Evolutionary conservation across 2,888 invertebrate species (phyloP).

Genomic region (Cantharis flavilabris): DNA sequence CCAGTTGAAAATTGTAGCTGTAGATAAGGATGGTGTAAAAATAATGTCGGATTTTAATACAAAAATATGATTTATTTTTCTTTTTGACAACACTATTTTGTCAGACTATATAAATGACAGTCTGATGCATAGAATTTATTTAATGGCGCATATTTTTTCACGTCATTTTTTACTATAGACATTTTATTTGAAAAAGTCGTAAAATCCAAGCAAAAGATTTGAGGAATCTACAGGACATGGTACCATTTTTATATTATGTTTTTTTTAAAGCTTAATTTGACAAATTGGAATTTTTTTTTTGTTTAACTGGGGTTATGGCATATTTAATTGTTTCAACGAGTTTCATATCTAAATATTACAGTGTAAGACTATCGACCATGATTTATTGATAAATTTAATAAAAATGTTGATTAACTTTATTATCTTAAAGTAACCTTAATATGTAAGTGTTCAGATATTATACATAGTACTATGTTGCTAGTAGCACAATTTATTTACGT

Average conservation of each 20-base stretch:
- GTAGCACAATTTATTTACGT: background rate
- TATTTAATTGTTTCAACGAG: background rate
- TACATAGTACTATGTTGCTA: background rate
- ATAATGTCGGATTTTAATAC: background rate
- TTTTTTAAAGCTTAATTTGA: background rate
- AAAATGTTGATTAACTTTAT: background rate
- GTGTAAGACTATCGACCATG: background rate
- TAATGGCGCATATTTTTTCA: background rate
- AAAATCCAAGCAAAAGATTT: background rate
- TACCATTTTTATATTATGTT: background rate
- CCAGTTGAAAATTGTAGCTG: background rate
- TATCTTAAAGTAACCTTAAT: background rate
- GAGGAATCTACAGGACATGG: background rate
- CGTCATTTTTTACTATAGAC: background rate
- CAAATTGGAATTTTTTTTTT: background rate
- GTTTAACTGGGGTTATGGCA: background rate
- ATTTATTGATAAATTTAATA: background rate
- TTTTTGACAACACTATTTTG: background rate
- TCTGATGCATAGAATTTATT: background rate
- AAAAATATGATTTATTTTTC: background rate
- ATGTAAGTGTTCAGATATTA: background rate
- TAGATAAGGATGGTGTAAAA: background rate
- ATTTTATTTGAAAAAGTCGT: background rate
- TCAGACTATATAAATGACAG: background rate
- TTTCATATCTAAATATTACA: background rate